phyloP scores from a whole-genome alignment of 2,797 vertebrate species.

The Simalia tracyae region DNA sequence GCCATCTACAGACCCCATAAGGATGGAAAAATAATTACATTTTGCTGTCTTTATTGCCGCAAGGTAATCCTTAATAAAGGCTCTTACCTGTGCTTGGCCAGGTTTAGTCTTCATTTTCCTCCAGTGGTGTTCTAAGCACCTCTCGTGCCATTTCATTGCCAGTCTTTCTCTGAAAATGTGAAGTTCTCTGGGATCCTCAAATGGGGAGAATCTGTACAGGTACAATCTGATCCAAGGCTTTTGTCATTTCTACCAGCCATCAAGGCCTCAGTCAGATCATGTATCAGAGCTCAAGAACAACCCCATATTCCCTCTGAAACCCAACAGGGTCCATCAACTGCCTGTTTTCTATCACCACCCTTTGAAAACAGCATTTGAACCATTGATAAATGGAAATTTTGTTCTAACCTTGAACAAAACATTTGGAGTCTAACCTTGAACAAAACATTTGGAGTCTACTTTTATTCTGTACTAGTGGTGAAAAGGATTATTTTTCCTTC shows the following conservation, averaged over 20 bases:
- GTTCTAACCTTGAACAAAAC: not conserved
- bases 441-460: not conserved
- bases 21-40: not conserved
- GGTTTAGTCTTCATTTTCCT: not conserved
- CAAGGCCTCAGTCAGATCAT: not conserved
- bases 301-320: too few relatives aligned
- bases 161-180: not conserved
- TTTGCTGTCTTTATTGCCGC: not conserved
- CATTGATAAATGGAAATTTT: too few relatives aligned
- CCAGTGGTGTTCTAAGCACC: not conserved
- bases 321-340: too few relatives aligned
- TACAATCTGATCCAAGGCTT: not conserved
- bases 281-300: not conserved
- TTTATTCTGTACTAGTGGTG: not conserved
- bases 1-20: not conserved
- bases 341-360: too few relatives aligned
- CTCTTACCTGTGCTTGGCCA: not conserved
- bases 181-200: not conserved
- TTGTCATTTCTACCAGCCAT: not conserved
- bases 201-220: not conserved
- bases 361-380: too few relatives aligned
- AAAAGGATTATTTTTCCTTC: not conserved
- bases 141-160: not conserved
- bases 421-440: not conserved
- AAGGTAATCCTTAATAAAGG: not conserved